These are phyloP conservation scores for Brachionus rotundiformis DNA, from an alignment of 1,140 invertebrate species.

Conservation along the genomic window DNA sequence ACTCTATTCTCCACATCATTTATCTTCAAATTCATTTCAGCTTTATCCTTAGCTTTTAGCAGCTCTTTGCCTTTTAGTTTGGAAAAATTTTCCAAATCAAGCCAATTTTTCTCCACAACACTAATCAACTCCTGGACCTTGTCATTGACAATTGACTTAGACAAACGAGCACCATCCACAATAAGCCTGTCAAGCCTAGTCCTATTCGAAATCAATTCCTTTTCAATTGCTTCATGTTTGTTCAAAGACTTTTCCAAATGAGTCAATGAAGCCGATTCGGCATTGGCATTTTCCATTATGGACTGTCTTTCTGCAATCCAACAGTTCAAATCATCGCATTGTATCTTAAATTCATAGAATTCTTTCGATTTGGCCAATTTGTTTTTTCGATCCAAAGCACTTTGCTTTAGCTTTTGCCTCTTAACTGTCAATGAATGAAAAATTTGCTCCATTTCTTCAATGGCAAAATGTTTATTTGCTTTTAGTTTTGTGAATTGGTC, in stretches of 20 bases:
- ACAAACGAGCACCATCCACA: not conserved
- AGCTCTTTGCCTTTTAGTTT: not conserved
- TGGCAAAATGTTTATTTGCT: constrained; percentile 88
- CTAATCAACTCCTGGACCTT: constrained; percentile 24
- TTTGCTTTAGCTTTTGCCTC: constrained; percentile 91
- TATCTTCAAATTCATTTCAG: constrained; percentile 20
- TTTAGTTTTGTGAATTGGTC: constrained; percentile 77
- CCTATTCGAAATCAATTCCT: constrained; percentile 27
- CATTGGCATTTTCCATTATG: constrained; percentile 81
- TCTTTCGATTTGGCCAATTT: constrained; percentile 91
- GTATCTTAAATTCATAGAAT: constrained; percentile 83
- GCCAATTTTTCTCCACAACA: constrained; percentile 30
- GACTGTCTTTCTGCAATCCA: constrained; percentile 83
- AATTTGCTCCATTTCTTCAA: constrained; percentile 94
- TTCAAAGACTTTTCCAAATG: constrained; percentile 77
- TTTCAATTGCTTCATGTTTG: constrained; percentile 72
- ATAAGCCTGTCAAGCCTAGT: constrained; percentile 18
- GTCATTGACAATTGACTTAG: not conserved
- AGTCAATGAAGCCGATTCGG: constrained; percentile 79
- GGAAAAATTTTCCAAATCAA: constrained; percentile 13
- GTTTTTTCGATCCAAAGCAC: constrained; percentile 89
- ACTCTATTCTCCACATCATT: not conserved
- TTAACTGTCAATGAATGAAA: constrained; percentile 92
- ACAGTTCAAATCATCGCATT: constrained; percentile 88
- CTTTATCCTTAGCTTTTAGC: not conserved